phyloP scores from a whole-genome alignment of 2,797 vertebrate genomes.

The Hippoglossus hippoglossus region DNA sequence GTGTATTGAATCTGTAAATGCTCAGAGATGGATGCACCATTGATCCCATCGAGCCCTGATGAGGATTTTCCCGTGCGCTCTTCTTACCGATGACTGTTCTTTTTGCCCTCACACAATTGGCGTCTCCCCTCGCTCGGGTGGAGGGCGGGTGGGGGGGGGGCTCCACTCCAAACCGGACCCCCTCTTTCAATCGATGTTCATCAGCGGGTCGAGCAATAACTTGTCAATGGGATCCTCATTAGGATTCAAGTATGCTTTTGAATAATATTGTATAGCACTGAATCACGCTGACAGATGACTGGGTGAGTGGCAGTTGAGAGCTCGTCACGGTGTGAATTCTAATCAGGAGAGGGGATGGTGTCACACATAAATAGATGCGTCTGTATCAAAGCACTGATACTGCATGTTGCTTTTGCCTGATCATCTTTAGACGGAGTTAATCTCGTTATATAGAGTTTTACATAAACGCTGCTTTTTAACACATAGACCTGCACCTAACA shows the following conservation, averaged over 20 bases:
- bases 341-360: constrained; percentile 69
- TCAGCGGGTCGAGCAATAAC: constrained; percentile 66
- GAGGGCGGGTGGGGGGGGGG: constrained; percentile 34
- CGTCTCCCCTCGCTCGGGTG: neutral
- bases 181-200: constrained; percentile 69
- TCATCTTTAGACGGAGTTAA: constrained; percentile 37
- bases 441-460: neutral
- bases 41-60: constrained; percentile 30
- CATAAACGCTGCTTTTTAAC: neutral
- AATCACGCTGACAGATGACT: constrained; percentile 74
- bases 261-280: constrained; percentile 69
- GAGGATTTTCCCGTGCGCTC: constrained; percentile 34
- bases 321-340: constrained; percentile 72
- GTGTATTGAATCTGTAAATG: constrained; percentile 17
- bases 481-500: no score
- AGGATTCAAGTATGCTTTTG: constrained; percentile 77
- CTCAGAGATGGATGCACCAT: constrained; percentile 15
- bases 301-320: constrained; percentile 76
- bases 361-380: constrained; percentile 64
- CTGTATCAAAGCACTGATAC: constrained; percentile 38
- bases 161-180: constrained; percentile 56
- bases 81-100: constrained; percentile 25
- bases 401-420: constrained; percentile 39
- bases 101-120: constrained; percentile 20
- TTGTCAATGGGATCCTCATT: constrained; percentile 81